Evolutionary conservation across 2,888 invertebrate genomes (phyloP).

Genomic region (Platynereis dumerilii): DNA sequence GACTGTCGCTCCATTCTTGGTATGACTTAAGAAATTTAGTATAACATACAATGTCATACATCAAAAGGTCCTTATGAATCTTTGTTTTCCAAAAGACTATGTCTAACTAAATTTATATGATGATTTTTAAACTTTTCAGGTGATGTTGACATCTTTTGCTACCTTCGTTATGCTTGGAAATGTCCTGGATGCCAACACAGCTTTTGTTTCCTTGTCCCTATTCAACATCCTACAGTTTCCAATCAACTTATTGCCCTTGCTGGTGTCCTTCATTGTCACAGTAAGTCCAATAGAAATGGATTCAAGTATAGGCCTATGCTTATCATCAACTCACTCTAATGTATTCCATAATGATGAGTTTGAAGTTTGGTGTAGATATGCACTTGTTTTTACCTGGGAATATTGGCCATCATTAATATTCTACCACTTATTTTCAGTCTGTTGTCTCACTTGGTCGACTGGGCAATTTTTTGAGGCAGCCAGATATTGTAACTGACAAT

Average conservation of each 20-base stretch:
- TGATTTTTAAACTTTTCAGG: slow-evolving; percentile 47
- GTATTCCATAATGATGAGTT: no score
- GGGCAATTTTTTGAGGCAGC: no score
- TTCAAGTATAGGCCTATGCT: no score
- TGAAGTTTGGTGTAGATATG: no score
- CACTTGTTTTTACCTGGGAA: no score
- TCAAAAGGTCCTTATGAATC: background rate
- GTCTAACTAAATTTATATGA: no score
- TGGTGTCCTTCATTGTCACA: slow-evolving; percentile 70
- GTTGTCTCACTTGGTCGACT: no score
- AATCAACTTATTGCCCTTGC: slow-evolving; percentile 93
- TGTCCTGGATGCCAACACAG: slow-evolving; percentile 84
- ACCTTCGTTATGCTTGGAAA: slow-evolving; percentile 75
- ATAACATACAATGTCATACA: background rate
- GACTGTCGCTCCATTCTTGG: slow-evolving; percentile 24
- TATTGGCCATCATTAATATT: no score
- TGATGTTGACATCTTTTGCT: slow-evolving; percentile 55
- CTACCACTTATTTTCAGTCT: no score
- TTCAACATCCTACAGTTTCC: slow-evolving; percentile 97
- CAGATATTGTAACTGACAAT: no score
- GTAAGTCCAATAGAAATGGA: slow-evolving; percentile 42
- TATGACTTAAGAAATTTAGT: slow-evolving; percentile 11
- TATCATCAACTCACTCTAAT: no score
- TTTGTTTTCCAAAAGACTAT: background rate
- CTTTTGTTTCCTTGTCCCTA: slow-evolving; percentile 94